Base-by-base conservation (phyloP, 2,888 invertebrate species). In the Tryphoninae sp. region DNA sequence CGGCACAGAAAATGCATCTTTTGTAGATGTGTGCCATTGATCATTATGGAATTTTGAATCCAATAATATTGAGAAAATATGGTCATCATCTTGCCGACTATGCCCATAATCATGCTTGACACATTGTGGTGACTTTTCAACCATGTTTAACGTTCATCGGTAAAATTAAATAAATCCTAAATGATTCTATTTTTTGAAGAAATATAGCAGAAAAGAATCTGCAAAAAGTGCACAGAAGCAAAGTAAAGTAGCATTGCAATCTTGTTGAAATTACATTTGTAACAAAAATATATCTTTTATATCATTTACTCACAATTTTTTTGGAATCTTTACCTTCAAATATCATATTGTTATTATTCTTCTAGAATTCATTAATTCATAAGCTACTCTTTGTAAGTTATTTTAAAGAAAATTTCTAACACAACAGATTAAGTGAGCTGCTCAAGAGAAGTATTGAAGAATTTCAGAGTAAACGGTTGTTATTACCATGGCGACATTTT, bases 11-110 rank as follows among this genome's bases (percentile, higher is more conserved):
- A 65, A 81, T 49, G 81, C 61, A 33, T 78, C 74, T 64, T 78
- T 40, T 3, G 59, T 78, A n/a, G 69, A 59, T n/a, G 81, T 75
- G 8, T 53, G 71, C 81, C 81, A 81, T 11, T 49, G 78, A 65
- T 71, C 53, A 45, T 74, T 59, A 8, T 78, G 58, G 3, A 7
- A 9, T 3, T 8, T n/a, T 19, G 40, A 58, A 74, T 69, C 62
- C 11, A 40, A 22, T 45, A 49, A n/a, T 2, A n/a, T 45, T n/a
- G 67, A 53, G 6, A 67, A 61, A 68, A 22, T 62, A 6, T 55
- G 59, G 8, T 58, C 19, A 58, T 69, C 61, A 0, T 16, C 42
- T 7, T 55, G 61, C 23, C 58, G 71, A 64, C 68, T 22, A 49
- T 62, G 23, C 16, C 51, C 19, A 13, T 16, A 4, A 67, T 62